Conservation (phyloP, 2,113 vertebrate species). For the Pristiophorus japonicus region DNA sequence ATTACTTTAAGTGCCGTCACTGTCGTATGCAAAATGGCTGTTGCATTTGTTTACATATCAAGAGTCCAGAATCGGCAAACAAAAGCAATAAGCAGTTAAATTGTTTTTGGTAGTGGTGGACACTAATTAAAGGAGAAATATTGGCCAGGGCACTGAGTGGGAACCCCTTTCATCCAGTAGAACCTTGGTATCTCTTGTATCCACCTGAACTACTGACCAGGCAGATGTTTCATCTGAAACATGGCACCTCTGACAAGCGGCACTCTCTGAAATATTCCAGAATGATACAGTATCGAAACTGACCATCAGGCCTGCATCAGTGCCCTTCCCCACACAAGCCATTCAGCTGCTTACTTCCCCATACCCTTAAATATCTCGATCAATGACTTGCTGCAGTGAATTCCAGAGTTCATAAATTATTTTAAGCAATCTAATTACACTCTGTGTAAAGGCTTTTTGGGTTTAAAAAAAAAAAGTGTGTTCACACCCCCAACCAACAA, state of each 20-base stretch:
- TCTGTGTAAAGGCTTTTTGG: no score
- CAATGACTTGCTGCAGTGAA: not conserved
- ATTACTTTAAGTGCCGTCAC: not conserved
- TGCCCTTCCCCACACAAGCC: not conserved
- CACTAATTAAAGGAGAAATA: not conserved
- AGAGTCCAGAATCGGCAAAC: no score
- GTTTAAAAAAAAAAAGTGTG: no score
- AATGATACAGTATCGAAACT: not conserved
- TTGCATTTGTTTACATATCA: no score
- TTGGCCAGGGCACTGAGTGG: not conserved
- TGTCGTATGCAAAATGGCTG: not conserved
- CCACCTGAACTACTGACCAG: not conserved
- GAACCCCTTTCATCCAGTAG: not conserved
- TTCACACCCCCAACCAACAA: no score
- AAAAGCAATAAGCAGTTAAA: not conserved
- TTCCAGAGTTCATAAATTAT: not conserved
- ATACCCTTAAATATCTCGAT: not conserved
- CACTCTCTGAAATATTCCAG: not conserved
- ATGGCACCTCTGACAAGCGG: not conserved
- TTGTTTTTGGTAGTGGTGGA: not conserved
- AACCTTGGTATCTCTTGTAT: not conserved
- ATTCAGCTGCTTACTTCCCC: not conserved
- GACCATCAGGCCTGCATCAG: not conserved
- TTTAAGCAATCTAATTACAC: not conserved
- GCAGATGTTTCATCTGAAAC: not conserved